Conservation (phyloP, 2,888 invertebrate genomes). For the Lapara coniferarum region DNA sequence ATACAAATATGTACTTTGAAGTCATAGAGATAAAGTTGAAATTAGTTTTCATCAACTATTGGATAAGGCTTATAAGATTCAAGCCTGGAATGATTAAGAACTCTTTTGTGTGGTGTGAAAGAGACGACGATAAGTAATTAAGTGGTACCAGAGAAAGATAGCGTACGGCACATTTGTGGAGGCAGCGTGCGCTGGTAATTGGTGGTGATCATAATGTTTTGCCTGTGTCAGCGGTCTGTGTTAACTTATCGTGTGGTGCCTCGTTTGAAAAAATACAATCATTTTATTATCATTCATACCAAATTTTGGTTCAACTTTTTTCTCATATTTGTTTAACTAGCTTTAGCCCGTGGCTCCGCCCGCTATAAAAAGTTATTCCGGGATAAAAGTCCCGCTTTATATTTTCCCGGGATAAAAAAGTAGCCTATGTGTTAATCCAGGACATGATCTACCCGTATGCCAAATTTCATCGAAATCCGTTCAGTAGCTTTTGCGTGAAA, state of each 20-base stretch:
- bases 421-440: too few species aligned
- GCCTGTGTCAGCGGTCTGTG: conserved; percentile 75
- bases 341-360: too few species aligned
- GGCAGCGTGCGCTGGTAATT: conserved; percentile 75
- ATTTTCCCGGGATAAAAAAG: too few species aligned
- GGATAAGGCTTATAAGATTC: conserved; percentile 38
- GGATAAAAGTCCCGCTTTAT: too few species aligned
- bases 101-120: conserved; percentile 55
- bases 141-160: conserved; percentile 41
- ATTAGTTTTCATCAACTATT: not conserved
- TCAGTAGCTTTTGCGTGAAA: too few species aligned
- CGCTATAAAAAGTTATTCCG: too few species aligned
- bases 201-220: conserved; percentile 80
- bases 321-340: not conserved
- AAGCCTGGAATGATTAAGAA: conserved; percentile 59
- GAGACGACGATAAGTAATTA: conserved; percentile 40
- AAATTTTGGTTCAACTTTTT: not conserved
- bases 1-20: conserved; percentile 37
- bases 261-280: conserved; percentile 48
- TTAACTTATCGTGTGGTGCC: conserved; percentile 70
- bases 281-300: conserved; percentile 19
- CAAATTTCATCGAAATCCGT: too few species aligned
- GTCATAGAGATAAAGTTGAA: not conserved
- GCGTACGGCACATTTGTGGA: conserved; percentile 59
- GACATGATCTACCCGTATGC: too few species aligned